Base-by-base conservation (phyloP, 2,888 invertebrate genomes). In the Oligia strigilis region DNA sequence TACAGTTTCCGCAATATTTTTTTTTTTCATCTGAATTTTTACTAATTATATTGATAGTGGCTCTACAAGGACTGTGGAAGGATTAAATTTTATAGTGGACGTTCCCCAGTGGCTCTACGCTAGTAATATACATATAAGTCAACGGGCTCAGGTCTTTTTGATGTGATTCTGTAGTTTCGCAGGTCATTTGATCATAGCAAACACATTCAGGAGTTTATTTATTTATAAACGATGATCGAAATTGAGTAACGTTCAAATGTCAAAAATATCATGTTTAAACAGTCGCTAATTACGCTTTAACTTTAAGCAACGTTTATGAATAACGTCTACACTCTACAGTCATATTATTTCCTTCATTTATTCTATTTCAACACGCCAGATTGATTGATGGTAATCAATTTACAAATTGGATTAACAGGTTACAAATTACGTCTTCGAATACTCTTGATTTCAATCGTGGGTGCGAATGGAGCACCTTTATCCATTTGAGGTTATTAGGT, bases 401-500 rank as follows among this genome's bases (percentile, higher is more conserved):
- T 64, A 81, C 55, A 69, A 81, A 60, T 58, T 36, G 52, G 43
- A 76, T 81, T 76, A 60, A 66, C 65, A 71, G 55, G 81, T 72
- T 66, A 46, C 81, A 58, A 77, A 81, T 82, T n/a, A 70, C 58
- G 78, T 17, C 14, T 49, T 67, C 58, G 40, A 76, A 46, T 69
- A 64, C 55, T 60, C 40, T n/a, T 40, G 72, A 60, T 70, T 78
- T 36, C 23, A 52, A 46, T 65, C 73, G 66, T 55, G 46, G 72
- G 55, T 74, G 55, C 3, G 17, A 49, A 71, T 73, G 36, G 52
- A 64, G 55, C 55, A 29, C n/a, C 9, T 75, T 62, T 23, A 78
- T 23, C 43, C 40, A 82, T 82, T 82, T 79, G 71, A 74, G 64
- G 71, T 80, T 60, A 77, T 77, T 83, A 76, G 71, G 67, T 14